Base-by-base conservation (phyloP, 2,888 invertebrate species). In the Cecidostiba fungosa region DNA sequence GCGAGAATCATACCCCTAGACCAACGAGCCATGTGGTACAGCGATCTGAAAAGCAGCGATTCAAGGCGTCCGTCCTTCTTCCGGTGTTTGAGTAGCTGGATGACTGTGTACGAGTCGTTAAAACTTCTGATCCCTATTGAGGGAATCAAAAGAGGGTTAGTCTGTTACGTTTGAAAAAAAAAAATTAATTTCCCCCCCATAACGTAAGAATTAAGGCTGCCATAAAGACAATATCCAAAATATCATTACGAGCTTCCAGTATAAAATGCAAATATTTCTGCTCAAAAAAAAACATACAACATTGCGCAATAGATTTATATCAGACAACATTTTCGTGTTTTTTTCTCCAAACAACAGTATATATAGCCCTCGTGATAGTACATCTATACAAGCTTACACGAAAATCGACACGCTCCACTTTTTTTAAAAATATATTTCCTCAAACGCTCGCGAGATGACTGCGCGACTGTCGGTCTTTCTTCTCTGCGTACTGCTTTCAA, bases 1-100 rank as follows among this genome's bases (percentile, higher is more conserved):
- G 94, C 94, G 94, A 94, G 94, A 94, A 94, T 94, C 94, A 94
- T 94, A 94, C 94, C 94, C 94, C 94, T 94, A 94, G 94, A 94
- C 94, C 94, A 94, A 94, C 94, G 94, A 93, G 93, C 93, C 94
- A 76, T 70, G 23, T 84, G 62, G 77, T 78, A 29, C 6, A 39
- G 8, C 8, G 0, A 32, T 0, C 36, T 32, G 72, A 72, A 80
- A 86, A 79, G 29, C 62, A 80, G 5, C 50, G 26, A 83, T 83
- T 85, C 39, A n/a, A 77, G 12, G 3, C 0, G 12, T n/a, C 23
- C 19, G 12, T 12, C 6, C 6, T 14, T 62, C 2, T 50, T 43
- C n/a, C 6, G 23, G 3, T 43, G n/a, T n/a, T 50, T 0, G 19
- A 50, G 50, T 39, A 10, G 39, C 8, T 43, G 12, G 12, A 43